phyloP scores from a whole-genome alignment of 2,113 vertebrate species.

The Malaclemys terrapin region DNA sequence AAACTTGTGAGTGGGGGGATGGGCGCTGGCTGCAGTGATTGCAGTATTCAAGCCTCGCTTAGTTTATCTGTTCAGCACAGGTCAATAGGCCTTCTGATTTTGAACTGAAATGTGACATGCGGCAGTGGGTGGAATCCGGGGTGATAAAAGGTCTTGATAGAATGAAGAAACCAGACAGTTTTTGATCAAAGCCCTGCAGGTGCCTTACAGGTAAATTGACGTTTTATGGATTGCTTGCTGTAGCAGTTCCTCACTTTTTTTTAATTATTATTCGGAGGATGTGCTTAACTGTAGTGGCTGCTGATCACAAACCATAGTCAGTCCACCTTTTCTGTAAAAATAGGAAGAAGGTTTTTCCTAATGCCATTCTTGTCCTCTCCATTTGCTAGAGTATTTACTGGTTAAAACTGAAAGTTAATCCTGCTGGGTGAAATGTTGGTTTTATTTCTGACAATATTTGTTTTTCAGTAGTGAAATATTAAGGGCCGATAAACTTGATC shows the following conservation, averaged over 20 bases:
- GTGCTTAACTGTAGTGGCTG: not conserved
- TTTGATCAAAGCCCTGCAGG: not conserved
- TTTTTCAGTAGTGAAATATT: not conserved
- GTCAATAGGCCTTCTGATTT: not conserved
- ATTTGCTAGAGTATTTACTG: not conserved
- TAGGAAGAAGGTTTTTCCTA: not conserved
- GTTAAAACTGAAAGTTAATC: not conserved
- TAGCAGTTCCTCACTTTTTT: not conserved
- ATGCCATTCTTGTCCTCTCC: not conserved
- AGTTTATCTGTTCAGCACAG: not conserved
- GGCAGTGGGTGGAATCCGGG: not conserved
- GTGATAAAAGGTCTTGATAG: slow-evolving; percentile 5
- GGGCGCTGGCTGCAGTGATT: not conserved
- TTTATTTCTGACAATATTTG: not conserved
- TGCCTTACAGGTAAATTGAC: slow-evolving; percentile 2
- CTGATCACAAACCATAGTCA: not conserved
- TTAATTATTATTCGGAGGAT: not conserved
- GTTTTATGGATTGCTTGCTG: slow-evolving; percentile 16
- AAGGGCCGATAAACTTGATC: not conserved
- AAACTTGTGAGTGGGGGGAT: not conserved
- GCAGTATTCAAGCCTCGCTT: not conserved
- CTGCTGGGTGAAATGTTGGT: not conserved
- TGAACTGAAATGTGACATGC: not conserved
- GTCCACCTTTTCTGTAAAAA: not conserved
- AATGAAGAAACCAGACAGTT: slow-evolving; percentile 27